These are phyloP conservation scores for Alces alces DNA, from an alignment of 2,113 vertebrate genomes.

Conservation along the genomic window DNA sequence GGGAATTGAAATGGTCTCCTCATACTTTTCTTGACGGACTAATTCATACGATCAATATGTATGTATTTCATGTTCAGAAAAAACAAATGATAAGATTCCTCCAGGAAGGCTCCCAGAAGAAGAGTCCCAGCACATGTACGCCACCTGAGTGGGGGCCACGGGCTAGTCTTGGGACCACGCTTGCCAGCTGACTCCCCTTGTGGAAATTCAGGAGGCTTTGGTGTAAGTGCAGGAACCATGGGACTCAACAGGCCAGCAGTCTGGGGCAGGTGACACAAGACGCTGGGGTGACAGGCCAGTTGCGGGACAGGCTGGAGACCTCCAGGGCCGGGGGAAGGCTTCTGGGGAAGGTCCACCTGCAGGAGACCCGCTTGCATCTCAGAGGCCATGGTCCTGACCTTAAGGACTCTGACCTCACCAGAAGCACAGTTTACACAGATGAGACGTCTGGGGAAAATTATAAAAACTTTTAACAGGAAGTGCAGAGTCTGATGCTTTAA, in stretches of 20 bases:
- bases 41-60: neutral
- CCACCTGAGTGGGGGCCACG: rapidly evolving
- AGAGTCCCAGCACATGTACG: rapidly evolving
- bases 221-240: rapidly evolving
- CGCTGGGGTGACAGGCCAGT: rapidly evolving
- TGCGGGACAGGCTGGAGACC: rapidly evolving
- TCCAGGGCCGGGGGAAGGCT: rapidly evolving
- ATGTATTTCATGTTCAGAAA: neutral
- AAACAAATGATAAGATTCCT: neutral
- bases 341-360: rapidly evolving
- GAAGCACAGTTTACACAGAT: rapidly evolving
- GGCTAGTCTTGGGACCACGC: neutral
- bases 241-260: rapidly evolving
- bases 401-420: rapidly evolving
- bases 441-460: neutral
- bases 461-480: rapidly evolving
- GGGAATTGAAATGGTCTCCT: neutral
- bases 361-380: rapidly evolving
- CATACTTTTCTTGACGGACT: neutral
- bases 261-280: rapidly evolving
- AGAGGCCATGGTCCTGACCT: rapidly evolving
- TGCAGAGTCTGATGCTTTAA: rapidly evolving
- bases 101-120: neutral
- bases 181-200: neutral
- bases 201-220: too few species aligned